A percentile compares a stretch with the other conserved stretches of the same genome.
Evolutionary conservation across 1,140 invertebrate genomes (phyloP).

Genomic region (Laupala kohalensis): DNA sequence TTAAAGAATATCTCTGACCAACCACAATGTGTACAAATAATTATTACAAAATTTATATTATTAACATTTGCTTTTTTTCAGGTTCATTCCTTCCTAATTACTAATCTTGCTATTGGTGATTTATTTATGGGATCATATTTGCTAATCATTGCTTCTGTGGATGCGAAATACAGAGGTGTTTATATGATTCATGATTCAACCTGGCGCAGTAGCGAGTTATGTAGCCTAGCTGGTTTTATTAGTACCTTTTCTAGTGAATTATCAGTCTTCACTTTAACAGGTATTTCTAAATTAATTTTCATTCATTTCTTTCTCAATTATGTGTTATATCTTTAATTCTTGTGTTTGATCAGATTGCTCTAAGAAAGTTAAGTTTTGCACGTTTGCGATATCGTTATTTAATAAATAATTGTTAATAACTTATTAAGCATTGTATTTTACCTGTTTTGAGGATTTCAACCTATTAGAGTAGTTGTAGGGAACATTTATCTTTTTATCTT

Average conservation of each 20-base stretch:
- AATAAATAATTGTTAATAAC: no score
- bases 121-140: slow-evolving; percentile 41
- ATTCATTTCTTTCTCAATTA: not conserved
- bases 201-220: slow-evolving; percentile 37
- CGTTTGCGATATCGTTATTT: no score
- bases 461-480: no score
- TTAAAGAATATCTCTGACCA: no score
- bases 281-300: not conserved
- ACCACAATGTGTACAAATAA: no score
- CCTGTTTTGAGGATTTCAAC: no score
- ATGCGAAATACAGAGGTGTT: slow-evolving; percentile 35
- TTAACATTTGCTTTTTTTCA: slow-evolving; percentile 17
- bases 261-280: slow-evolving; percentile 38
- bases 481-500: no score
- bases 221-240: slow-evolving; percentile 40
- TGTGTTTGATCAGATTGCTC: no score
- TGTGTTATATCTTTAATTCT: no score
- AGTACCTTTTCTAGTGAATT: slow-evolving; percentile 41
- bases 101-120: slow-evolving; percentile 39
- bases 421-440: no score
- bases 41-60: no score
- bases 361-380: no score
- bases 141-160: slow-evolving; percentile 37
- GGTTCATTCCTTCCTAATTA: slow-evolving; percentile 43
- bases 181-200: slow-evolving; percentile 35